Evolutionary conservation across 2,797 vertebrate species (phyloP).

Genomic region (Sebastes cheni): DNA sequence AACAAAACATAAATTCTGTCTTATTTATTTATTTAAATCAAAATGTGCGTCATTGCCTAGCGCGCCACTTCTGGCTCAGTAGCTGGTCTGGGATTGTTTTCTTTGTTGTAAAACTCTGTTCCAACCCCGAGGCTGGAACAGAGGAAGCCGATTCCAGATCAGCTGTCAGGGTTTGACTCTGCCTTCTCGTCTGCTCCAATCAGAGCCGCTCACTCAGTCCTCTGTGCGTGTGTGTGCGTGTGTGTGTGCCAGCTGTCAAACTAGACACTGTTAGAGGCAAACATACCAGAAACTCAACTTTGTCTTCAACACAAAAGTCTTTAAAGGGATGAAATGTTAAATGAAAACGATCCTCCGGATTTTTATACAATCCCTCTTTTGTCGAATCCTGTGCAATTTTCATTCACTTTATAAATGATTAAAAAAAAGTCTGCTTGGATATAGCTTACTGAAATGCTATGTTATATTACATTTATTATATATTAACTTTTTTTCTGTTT

Average conservation of each 20-base stretch:
- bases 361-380: background rate
- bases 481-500: background rate
- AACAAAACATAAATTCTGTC: background rate
- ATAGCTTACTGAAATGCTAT: background rate
- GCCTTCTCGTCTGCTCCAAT: constrained; percentile 38
- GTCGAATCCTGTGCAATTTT: background rate
- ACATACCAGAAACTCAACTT: background rate
- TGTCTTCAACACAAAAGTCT: constrained; percentile 9
- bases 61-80: constrained; percentile 22
- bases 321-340: background rate
- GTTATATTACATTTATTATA: background rate
- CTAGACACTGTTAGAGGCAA: background rate
- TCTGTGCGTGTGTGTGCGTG: too few relatives aligned
- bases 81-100: constrained; percentile 11
- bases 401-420: background rate
- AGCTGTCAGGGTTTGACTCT: background rate
- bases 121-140: fast-evolving
- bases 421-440: background rate
- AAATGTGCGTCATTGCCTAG: constrained; percentile 24
- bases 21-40: background rate
- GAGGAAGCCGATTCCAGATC: constrained; percentile 22
- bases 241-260: background rate
- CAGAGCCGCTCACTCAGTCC: constrained; percentile 15
- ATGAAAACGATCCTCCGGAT: background rate
- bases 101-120: background rate